Percentiles rank a stretch among this genome's conserved stretches.
These are phyloP conservation scores for Lucinisca nassula DNA, from an alignment of 2,888 invertebrate species.

Conservation along the genomic window DNA sequence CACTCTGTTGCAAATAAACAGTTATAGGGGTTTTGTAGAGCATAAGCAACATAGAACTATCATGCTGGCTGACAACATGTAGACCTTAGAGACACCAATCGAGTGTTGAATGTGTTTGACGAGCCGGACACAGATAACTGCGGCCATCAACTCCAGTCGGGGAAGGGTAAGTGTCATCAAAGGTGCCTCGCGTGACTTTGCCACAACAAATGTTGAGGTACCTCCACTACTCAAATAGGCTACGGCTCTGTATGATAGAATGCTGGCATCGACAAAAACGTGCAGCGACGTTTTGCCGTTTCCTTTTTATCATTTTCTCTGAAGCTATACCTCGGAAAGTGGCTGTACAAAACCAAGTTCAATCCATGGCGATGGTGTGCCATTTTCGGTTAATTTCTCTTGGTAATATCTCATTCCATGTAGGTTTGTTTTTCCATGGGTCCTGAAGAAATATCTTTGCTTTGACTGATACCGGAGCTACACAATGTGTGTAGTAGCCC, in stretches of 20 bases:
- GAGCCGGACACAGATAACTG: not conserved
- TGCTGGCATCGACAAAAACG: conserved; percentile 29
- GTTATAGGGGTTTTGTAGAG: not conserved
- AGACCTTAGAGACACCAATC: not conserved
- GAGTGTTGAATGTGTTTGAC: not conserved
- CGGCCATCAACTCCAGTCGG: conserved; percentile 15
- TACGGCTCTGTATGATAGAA: conserved; percentile 32
- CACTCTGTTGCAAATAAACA: conserved; percentile 17
- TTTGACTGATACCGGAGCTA: conserved; percentile 25
- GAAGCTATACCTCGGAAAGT: not conserved
- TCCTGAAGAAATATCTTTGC: conserved; percentile 38
- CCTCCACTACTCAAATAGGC: conserved; percentile 10
- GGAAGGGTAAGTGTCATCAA: conserved; percentile 27
- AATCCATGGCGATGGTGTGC: not conserved
- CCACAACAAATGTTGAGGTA: conserved; percentile 27
- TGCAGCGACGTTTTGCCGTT: not conserved
- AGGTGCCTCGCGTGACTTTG: conserved; percentile 32
- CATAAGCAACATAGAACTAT: conserved; percentile 19
- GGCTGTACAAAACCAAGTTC: not conserved
- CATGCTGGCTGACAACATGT: conserved; percentile 32
- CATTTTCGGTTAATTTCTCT: not conserved
- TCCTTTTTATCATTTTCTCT: not conserved
- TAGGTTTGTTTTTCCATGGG: not conserved
- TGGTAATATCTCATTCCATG: not conserved
- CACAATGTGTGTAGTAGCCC: no score